Base-by-base conservation (phyloP, 92 coral and sea anemone species). In the Phenganax marumi region DNA sequence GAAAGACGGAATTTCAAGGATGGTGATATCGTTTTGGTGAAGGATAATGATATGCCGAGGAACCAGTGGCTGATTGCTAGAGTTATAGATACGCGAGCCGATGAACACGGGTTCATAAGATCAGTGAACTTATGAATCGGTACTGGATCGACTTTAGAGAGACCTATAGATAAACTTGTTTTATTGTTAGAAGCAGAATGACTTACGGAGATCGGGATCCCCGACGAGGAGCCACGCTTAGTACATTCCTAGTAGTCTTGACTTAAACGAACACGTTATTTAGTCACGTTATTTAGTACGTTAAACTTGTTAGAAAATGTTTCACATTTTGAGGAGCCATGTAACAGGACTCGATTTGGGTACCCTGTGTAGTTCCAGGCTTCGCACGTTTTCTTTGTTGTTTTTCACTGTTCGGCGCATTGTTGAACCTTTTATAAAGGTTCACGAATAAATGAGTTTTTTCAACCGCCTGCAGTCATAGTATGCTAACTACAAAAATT, bases 101-200 rank as follows among this genome's bases (percentile, higher is more conserved):
- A 75, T 52, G 65, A 75, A 19, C 65, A 75, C 6, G 49, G 49
- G 0, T 17, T 75, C 39, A 46, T 53, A 0, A 8, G 80, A 75
- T 75, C 80, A 0, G 80, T 75, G 12, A 16, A 5, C 3, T 3
- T 75, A 14, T 2, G 56, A 54, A 75, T 52, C 3, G 54, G 13
- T 4, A 69, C 12, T 50, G 65, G 79, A 61, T 87, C 89, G 52
- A 87, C 58, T 0, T 79, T 87, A 12, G 86, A 82, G n/a, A 82
- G 84, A 51, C 89, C 89, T 23, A 61, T 87, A n/a, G 78, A 87
- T 84, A 87, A 81, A 73, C 82, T 87, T 11, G 86, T 87, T 16
- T 39, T 87, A 25, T 82, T 87, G 8, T 68, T 87, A 5, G 89
- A 87, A 47, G 47, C 86, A 64, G 64, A 60, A 24, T 68, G 8